Conservation (phyloP, 2,888 invertebrate genomes). For the Sarcophaga variegata region DNA sequence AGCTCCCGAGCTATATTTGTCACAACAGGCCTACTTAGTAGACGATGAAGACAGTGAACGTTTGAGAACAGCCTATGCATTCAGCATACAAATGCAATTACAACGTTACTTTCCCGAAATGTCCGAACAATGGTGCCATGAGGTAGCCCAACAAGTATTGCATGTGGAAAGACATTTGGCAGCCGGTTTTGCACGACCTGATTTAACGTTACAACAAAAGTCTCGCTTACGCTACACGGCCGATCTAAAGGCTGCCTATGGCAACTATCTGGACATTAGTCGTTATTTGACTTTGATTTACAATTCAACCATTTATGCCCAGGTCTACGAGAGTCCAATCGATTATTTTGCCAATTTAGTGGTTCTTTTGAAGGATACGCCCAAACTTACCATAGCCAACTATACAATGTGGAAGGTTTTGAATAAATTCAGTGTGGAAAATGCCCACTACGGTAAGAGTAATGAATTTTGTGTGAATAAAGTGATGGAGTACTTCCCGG, state of each 20-base stretch:
- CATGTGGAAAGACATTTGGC: slow-evolving; percentile 77
- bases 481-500: slow-evolving; percentile 76
- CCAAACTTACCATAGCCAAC: slow-evolving; percentile 78
- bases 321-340: slow-evolving; percentile 77
- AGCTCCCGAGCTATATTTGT: slow-evolving; percentile 75
- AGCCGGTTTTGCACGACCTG: slow-evolving; percentile 75
- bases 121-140: slow-evolving; percentile 72
- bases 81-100: slow-evolving; percentile 73
- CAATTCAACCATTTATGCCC: slow-evolving; percentile 76
- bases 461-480: slow-evolving; percentile 76
- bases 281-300: slow-evolving; percentile 78
- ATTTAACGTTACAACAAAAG: slow-evolving; percentile 75
- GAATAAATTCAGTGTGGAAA: slow-evolving; percentile 75
- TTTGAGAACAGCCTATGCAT: slow-evolving; percentile 70
- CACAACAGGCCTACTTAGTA: slow-evolving; percentile 73
- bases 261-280: slow-evolving; percentile 77
- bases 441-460: slow-evolving; percentile 69
- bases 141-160: slow-evolving; percentile 76
- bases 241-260: slow-evolving; percentile 76
- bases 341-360: slow-evolving; percentile 76
- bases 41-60: slow-evolving; percentile 70
- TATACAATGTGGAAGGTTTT: slow-evolving; percentile 80
- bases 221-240: slow-evolving; percentile 74
- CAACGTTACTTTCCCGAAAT: slow-evolving; percentile 75
- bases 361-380: slow-evolving; percentile 76